These are phyloP conservation scores for Carollia perspicillata DNA, from an alignment of 2,113 vertebrate genomes.

Conservation along the genomic window DNA sequence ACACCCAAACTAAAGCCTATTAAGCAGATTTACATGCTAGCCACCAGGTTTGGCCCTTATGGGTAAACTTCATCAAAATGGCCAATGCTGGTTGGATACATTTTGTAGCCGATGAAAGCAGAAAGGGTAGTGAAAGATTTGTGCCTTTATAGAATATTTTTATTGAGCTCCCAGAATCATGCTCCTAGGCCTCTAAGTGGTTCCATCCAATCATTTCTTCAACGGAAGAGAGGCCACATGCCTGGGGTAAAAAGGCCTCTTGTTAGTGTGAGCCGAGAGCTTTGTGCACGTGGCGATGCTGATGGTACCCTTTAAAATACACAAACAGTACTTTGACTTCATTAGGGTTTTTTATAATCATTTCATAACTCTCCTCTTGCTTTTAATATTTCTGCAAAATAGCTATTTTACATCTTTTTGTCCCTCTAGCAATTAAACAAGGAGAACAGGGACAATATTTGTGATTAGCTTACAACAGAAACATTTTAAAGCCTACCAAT, in stretches of 20 bases:
- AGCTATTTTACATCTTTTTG: conserved; percentile 33
- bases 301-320: conserved; percentile 34
- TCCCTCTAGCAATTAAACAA: conserved; percentile 32
- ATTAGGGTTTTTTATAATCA: conserved; percentile 16
- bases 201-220: not conserved
- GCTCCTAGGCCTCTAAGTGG: not conserved
- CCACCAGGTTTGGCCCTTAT: not conserved
- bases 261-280: not conserved
- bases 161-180: not conserved
- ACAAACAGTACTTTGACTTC: not conserved
- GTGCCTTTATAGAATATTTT: not conserved
- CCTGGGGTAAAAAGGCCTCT: not conserved
- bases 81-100: not conserved
- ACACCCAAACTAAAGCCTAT: not conserved
- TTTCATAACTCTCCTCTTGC: conserved; percentile 27
- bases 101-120: not conserved
- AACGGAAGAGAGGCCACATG: not conserved
- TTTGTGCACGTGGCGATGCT: not conserved
- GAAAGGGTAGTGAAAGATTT: not conserved
- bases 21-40: not conserved
- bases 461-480: conserved; percentile 29
- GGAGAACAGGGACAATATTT: conserved; percentile 20
- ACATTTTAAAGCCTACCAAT: conserved; percentile 5
- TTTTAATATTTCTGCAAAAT: conserved; percentile 52
- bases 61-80: not conserved